phyloP scores from a whole-genome alignment of 2,797 vertebrate genomes.

The Rachycentron canadum region DNA sequence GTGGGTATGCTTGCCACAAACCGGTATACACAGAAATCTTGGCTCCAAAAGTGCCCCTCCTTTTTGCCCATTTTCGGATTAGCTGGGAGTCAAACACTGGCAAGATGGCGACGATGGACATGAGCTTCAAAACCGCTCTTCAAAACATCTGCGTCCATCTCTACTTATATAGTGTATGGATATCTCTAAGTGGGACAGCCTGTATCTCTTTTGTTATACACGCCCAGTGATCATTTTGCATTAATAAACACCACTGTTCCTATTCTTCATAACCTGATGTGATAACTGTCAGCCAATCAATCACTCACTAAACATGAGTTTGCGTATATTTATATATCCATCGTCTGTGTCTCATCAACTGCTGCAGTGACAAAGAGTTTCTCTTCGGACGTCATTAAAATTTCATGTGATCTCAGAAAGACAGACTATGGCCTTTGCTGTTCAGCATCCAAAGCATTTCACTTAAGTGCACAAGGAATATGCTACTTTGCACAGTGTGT shows the following conservation, averaged over 20 bases:
- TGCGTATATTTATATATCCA: neutral
- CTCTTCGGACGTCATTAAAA: slow-evolving; percentile 40
- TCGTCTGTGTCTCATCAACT: slow-evolving; percentile 16
- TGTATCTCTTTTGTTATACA: too few species aligned
- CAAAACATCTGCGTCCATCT: too few species aligned
- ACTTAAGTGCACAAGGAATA: slow-evolving; percentile 31
- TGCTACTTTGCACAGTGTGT: slow-evolving; percentile 62
- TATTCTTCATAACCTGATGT: neutral
- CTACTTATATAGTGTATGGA: too few species aligned
- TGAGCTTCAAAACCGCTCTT: too few species aligned
- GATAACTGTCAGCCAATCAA: neutral
- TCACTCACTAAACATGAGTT: neutral
- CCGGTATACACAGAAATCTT: too few species aligned
- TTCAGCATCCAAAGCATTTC: slow-evolving; percentile 15
- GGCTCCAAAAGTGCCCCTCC: too few species aligned
- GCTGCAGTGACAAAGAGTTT: slow-evolving; percentile 66
- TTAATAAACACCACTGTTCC: neutral
- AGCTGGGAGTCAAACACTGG: too few species aligned
- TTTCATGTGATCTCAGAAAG: slow-evolving; percentile 47
- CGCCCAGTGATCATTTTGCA: neutral
- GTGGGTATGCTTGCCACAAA: too few species aligned
- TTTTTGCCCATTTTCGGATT: too few species aligned
- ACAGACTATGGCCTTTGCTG: slow-evolving; percentile 34
- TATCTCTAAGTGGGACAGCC: too few species aligned
- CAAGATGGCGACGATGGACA: too few species aligned